These are phyloP conservation scores for Tachuris rubrigastra DNA, from an alignment of 2,113 vertebrate genomes.

Conservation along the genomic window DNA sequence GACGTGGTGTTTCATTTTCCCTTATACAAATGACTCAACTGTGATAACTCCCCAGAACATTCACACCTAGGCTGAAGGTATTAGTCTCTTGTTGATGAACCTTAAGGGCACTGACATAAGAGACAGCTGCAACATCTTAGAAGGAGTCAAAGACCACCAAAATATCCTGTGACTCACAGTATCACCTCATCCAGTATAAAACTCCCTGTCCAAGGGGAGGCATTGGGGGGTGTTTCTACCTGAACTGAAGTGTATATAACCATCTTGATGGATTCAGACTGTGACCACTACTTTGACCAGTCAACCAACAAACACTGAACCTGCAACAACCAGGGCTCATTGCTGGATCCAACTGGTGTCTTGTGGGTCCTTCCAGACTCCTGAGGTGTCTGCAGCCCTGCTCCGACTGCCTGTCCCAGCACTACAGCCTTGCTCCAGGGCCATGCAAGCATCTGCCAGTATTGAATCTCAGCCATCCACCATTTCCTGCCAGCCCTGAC, in stretches of 20 bases:
- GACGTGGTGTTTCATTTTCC: background rate
- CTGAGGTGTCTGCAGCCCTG: background rate
- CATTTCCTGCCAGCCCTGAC: background rate
- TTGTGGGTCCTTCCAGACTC: background rate
- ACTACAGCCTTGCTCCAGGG: background rate
- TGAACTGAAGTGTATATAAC: background rate
- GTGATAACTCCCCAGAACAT: background rate
- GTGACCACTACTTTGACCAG: background rate
- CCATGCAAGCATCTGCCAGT: too few relatives aligned
- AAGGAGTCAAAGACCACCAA: background rate
- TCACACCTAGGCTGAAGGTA: background rate
- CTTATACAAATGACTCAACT: background rate
- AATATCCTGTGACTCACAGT: background rate
- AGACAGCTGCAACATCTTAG: background rate
- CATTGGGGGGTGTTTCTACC: background rate
- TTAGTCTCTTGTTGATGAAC: background rate
- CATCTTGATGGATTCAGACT: background rate
- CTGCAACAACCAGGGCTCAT: background rate
- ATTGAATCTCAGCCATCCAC: background rate
- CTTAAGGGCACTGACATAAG: background rate
- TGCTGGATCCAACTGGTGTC: background rate
- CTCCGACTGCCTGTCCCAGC: background rate
- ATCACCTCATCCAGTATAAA: background rate
- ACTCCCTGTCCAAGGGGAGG: background rate
- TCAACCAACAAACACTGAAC: background rate